phyloP scores from a whole-genome alignment of 2,888 invertebrate species.

The Aphidoletes aphidimyza region DNA sequence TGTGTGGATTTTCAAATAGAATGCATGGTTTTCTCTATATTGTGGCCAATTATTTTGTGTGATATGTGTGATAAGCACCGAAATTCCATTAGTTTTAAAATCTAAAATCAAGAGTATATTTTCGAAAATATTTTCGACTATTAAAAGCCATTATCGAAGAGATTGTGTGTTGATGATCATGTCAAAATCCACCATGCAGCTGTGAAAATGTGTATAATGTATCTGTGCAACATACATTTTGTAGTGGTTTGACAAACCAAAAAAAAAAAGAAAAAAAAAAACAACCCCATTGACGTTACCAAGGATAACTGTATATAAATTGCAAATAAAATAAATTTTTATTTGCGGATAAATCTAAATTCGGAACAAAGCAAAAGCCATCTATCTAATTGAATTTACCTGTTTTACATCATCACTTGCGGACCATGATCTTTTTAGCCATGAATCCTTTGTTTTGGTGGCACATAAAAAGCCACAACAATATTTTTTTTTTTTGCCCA shows the following conservation, averaged over 20 bases:
- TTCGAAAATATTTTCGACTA: neutral
- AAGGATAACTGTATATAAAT: neutral
- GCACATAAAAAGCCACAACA: too few relatives aligned
- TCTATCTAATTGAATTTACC: constrained; percentile 30
- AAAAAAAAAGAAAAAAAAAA: neutral
- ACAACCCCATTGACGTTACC: neutral
- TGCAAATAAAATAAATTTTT: neutral
- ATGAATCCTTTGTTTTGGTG: neutral
- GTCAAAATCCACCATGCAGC: neutral
- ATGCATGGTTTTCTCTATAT: neutral
- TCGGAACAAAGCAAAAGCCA: neutral
- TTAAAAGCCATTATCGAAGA: neutral
- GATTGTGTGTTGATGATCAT: neutral
- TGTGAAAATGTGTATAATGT: neutral
- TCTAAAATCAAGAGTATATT: neutral
- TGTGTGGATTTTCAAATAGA: too few relatives aligned
- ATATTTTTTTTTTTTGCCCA: too few relatives aligned
- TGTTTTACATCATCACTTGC: neutral
- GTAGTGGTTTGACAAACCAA: neutral
- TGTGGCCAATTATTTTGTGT: neutral
- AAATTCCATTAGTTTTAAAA: constrained; percentile 28
- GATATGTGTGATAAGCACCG: neutral
- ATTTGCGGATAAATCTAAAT: neutral
- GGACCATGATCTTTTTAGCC: too few relatives aligned
- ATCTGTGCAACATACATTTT: neutral